Conservation (phyloP, 2,113 vertebrate species). For the Noturus placidus region DNA sequence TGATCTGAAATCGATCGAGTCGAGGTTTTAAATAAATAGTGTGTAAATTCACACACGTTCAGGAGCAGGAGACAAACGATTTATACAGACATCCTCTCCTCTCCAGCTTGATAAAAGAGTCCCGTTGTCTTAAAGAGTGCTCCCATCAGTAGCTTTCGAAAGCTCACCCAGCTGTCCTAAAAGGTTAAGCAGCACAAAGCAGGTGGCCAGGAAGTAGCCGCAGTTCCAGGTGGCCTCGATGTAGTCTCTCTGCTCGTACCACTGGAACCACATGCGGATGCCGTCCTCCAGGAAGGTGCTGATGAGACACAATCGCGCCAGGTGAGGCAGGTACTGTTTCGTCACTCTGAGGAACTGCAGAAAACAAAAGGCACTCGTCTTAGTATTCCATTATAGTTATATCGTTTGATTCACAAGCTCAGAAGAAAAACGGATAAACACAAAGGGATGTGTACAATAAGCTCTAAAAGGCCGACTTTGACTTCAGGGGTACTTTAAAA, state of each 20-base stretch:
- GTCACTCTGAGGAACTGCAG: conserved; percentile 91
- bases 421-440: background rate
- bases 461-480: background rate
- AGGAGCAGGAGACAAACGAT: no score
- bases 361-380: conserved; percentile 6
- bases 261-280: conserved; percentile 99
- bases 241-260: conserved; percentile 95
- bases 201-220: conserved; percentile 89
- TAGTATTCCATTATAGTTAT: background rate
- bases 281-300: conserved; percentile 98
- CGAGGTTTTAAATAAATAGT: background rate
- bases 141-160: background rate
- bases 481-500: background rate
- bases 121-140: background rate
- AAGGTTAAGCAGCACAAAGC: conserved; percentile 93
- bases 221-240: conserved; percentile 93
- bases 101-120: background rate
- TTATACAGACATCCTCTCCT: no score
- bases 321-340: conserved; percentile 94
- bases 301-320: conserved; percentile 94
- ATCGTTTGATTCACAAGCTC: background rate
- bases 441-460: no score
- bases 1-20: background rate
- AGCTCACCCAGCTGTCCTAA: conserved; percentile 88
- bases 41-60: background rate